Evolutionary conservation across 64 coral and sea anemone species (phyloP).

Genomic region (Astreopora myriophthalma): DNA sequence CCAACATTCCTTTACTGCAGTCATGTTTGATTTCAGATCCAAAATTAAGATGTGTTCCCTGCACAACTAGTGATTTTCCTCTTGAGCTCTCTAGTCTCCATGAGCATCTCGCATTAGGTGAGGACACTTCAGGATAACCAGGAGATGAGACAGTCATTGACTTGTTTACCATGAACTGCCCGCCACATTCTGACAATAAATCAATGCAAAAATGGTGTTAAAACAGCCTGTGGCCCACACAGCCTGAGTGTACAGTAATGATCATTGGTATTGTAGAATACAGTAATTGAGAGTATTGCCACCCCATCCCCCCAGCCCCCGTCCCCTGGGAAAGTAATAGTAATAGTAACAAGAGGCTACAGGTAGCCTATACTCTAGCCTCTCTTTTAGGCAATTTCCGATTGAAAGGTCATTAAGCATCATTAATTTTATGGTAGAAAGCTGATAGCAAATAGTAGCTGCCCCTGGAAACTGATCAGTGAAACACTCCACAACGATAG

Average conservation of each 20-base stretch:
- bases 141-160: conserved; percentile 45
- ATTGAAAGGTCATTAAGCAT: no score
- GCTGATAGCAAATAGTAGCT: no score
- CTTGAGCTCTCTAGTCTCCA: conserved; percentile 44
- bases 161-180: neutral
- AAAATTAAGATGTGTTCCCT: neutral
- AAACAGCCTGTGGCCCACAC: neutral
- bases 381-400: no score
- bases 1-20: conserved; percentile 37
- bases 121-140: neutral
- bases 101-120: neutral
- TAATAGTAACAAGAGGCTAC: no score
- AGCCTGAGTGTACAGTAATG: neutral
- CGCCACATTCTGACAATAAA: neutral
- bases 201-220: neutral
- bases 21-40: conserved; percentile 39
- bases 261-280: no score
- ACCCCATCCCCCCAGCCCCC: no score
- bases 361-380: no score
- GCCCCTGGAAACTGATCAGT: no score
- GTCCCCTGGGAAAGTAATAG: no score
- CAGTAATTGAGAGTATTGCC: no score
- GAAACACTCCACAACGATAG: no score
- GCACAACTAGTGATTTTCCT: conserved; percentile 5
- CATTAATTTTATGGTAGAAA: no score